phyloP scores from a whole-genome alignment of 2,113 vertebrate genomes.

The Anolis carolinensis region DNA sequence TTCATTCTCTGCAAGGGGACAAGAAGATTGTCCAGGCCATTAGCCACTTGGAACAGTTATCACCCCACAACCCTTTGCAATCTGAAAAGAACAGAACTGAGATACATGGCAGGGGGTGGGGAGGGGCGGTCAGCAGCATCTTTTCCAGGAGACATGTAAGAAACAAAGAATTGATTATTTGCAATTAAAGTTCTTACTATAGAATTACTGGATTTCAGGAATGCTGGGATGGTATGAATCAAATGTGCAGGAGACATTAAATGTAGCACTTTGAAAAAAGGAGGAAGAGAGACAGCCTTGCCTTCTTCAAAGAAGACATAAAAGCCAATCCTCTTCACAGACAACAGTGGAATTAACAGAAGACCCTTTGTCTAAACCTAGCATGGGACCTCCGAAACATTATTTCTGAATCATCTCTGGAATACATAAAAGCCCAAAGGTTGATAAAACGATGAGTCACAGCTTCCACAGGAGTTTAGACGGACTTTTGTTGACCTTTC shows the following conservation, averaged over 20 bases:
- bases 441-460: slow-evolving; percentile 61
- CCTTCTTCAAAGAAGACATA: slow-evolving; percentile 36
- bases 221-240: slow-evolving; percentile 36
- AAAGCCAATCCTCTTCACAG: slow-evolving; percentile 40
- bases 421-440: slow-evolving; percentile 49
- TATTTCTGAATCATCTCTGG: slow-evolving; percentile 51
- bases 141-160: not conserved
- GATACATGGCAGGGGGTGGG: too few relatives aligned
- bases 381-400: slow-evolving; percentile 42
- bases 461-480: slow-evolving; percentile 33
- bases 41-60: slow-evolving; percentile 4
- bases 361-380: slow-evolving; percentile 59
- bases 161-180: slow-evolving; percentile 5
- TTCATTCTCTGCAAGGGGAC: not conserved
- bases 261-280: slow-evolving; percentile 27
- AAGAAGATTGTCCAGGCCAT: not conserved
- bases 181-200: slow-evolving; percentile 21
- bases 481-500: slow-evolving; percentile 49
- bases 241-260: slow-evolving; percentile 27
- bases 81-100: not conserved
- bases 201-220: slow-evolving; percentile 31
- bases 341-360: slow-evolving; percentile 52
- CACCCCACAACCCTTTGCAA: not conserved
- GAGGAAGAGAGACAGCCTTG: not conserved
- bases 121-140: not conserved